A percentile compares a stretch with the other conserved stretches of the same genome.
phyloP scores from a whole-genome alignment of 2,797 vertebrate species.

The Sebastes minor region DNA sequence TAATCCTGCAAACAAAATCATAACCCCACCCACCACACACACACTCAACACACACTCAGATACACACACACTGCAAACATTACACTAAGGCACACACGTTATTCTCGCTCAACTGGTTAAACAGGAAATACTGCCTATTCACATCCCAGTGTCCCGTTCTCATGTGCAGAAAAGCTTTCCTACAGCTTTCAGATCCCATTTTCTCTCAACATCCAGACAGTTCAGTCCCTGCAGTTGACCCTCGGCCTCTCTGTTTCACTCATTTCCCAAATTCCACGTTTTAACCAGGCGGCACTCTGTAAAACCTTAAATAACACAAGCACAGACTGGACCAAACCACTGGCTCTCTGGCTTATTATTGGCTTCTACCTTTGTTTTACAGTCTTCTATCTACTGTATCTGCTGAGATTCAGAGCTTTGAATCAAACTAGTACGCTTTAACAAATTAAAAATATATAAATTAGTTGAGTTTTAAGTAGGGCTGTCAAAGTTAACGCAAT shows the following conservation, averaged over 20 bases:
- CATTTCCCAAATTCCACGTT: conserved; percentile 48
- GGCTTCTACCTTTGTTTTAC: conserved; percentile 1
- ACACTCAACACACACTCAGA: neutral
- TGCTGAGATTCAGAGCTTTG: neutral
- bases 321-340: conserved; percentile 38
- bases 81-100: neutral
- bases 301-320: conserved; percentile 59
- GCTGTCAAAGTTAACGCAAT: no score
- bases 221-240: conserved; percentile 3
- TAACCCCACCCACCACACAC: neutral
- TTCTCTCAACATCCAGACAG: neutral
- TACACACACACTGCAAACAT: neutral
- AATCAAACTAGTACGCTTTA: neutral
- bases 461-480: neutral
- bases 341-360: conserved; percentile 29
- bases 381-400: neutral
- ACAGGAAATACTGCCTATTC: conserved; percentile 39
- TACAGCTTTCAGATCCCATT: neutral
- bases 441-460: neutral
- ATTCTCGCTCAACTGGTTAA: conserved; percentile 41
- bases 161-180: neutral
- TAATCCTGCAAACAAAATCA: neutral
- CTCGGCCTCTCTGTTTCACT: conserved; percentile 14
- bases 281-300: conserved; percentile 46
- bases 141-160: conserved; percentile 10